Base-by-base conservation (phyloP, 2,888 invertebrate genomes). In the Maniola hyperantus region DNA sequence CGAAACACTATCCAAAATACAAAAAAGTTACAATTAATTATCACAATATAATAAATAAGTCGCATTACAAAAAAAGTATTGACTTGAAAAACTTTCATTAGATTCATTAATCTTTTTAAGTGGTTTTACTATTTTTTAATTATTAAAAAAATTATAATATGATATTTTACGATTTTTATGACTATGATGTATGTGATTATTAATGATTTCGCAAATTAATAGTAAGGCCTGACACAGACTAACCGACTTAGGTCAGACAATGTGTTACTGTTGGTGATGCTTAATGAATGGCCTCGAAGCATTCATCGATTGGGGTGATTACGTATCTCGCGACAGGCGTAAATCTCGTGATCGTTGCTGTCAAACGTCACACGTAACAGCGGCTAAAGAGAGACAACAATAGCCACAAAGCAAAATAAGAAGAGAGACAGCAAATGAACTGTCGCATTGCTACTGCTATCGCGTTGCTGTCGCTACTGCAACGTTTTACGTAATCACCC, bases 101-200 rank as follows among this genome's bases (percentile, higher is more conserved):
- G 76, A 80, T 74, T 79, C 77, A 75, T 75, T 83, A 85, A 84
- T 85, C 82, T 84, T 85, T 69, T 86, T 83, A 81, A 83, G 80
- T 82, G 79, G 80, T 88, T 89, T 88, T 88, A 84, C 87, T 80
- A 80, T 86, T 87, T 85, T 89, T 88, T 66, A 71, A 84, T 83
- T 48, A 46, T 59, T 46, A 26, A 46, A 48, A 62, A 39, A 62
- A 62, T 78, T 80, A 79, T 77, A 78, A 79, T 73, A 57, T 39
- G 13, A 71, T 75, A 74, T 84, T 88, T 87, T 87, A 82, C 87
- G 81, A 81, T 89, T 88, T 89, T 87, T 87, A 83, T 82, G 78
- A 59, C 10, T 78, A 79, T 79, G 78, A 71, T 66, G 72, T 71
- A 72, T 66, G 72, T 71, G 75, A 72, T 73, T 76, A 74, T 73